Evolutionary conservation across 2,888 invertebrate genomes (phyloP).

Genomic region (Vandiemenella viatica): DNA sequence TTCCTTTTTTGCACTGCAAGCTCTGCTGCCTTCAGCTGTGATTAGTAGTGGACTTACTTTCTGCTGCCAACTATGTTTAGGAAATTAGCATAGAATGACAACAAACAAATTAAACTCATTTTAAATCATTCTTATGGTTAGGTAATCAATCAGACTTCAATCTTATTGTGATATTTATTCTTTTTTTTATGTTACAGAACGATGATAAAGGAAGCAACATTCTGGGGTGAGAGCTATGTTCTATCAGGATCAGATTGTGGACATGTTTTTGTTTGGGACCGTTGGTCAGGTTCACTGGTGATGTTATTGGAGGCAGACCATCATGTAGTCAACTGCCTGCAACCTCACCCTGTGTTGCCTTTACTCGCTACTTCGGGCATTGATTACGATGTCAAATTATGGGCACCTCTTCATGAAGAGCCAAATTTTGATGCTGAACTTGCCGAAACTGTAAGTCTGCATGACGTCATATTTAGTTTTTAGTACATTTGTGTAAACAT

Average conservation of each 20-base stretch:
- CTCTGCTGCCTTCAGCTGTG: too few species aligned
- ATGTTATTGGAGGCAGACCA: constrained; percentile 67
- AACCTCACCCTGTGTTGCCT: constrained; percentile 65
- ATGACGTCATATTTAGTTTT: too few species aligned
- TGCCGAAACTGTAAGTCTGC: constrained; percentile 43
- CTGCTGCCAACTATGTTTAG: too few species aligned
- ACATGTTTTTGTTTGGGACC: constrained; percentile 71
- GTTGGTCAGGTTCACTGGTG: constrained; percentile 49
- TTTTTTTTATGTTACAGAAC: too few species aligned
- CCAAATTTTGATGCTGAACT: constrained; percentile 42
- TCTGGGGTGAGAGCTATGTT: constrained; percentile 67
- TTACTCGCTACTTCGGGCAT: constrained; percentile 73
- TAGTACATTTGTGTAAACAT: too few species aligned
- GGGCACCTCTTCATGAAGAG: constrained; percentile 53
- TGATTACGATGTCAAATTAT: constrained; percentile 72
- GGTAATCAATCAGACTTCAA: too few species aligned
- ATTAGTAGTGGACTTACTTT: too few species aligned
- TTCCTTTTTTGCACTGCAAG: too few species aligned
- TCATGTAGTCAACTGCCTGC: constrained; percentile 71
- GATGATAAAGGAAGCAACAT: constrained; percentile 74
- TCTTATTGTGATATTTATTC: too few species aligned
- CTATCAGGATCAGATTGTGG: constrained; percentile 85
- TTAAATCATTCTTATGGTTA: too few species aligned
- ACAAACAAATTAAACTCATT: too few species aligned
- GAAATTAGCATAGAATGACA: too few species aligned